These are phyloP conservation scores for Dendrolimus pini DNA, from an alignment of 2,888 invertebrate species.

Conservation along the genomic window DNA sequence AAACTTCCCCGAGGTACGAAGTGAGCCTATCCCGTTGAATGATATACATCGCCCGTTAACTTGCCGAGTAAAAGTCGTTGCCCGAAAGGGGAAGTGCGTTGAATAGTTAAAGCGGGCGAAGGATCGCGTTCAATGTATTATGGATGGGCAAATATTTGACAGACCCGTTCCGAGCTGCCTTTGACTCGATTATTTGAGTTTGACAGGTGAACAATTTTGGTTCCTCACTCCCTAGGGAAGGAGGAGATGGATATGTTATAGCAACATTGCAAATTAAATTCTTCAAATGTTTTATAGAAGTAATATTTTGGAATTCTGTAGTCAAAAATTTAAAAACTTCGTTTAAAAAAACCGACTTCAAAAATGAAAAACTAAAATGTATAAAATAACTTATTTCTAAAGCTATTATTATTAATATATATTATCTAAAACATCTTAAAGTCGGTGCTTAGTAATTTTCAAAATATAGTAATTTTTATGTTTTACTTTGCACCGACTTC, in stretches of 20 bases:
- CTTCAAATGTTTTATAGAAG: no score
- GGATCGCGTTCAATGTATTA: constrained; percentile 2
- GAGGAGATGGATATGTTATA: neutral
- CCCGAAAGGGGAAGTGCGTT: neutral
- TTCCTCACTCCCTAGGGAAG: neutral
- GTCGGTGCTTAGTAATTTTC: no score
- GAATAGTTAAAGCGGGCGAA: neutral
- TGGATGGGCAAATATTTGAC: constrained; percentile 6
- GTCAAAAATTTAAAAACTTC: no score
- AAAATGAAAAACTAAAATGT: no score
- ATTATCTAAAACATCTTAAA: no score
- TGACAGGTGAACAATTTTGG: neutral
- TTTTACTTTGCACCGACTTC: no score
- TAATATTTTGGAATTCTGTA: no score
- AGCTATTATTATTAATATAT: no score
- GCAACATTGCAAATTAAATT: no score
- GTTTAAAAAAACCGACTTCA: no score
- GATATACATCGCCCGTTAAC: neutral
- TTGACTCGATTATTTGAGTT: neutral
- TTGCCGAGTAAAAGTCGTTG: neutral
- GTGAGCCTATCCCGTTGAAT: neutral
- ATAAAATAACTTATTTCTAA: no score
- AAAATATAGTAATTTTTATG: no score
- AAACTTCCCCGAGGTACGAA: neutral
- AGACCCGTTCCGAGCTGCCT: neutral